Conservation (phyloP, 2,113 vertebrate species). For the Python bivittatus region DNA sequence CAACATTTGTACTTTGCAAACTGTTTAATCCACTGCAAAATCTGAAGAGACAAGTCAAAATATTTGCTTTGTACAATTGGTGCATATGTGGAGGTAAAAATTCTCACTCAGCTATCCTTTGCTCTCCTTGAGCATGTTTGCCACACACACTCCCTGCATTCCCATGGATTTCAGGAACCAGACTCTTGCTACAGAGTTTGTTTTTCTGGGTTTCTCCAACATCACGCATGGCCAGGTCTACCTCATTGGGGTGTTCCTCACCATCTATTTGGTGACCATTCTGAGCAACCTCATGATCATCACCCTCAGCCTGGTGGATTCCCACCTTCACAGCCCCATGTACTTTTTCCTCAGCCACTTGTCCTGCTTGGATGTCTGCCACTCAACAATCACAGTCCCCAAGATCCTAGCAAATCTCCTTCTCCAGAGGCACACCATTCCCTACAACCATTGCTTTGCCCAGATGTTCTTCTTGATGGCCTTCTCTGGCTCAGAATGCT, state of each 20-base stretch:
- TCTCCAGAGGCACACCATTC: neutral
- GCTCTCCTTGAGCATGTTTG: neutral
- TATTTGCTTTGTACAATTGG: neutral
- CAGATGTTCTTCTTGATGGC: neutral
- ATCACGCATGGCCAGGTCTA: neutral
- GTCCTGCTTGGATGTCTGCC: neutral
- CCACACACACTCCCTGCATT: neutral
- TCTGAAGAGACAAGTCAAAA: neutral
- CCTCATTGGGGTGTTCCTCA: conserved; percentile 44
- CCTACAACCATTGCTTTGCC: neutral
- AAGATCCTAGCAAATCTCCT: neutral
- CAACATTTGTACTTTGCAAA: neutral
- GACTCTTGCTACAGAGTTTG: conserved; percentile 37
- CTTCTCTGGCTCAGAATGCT: neutral
- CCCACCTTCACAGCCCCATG: conserved; percentile 48
- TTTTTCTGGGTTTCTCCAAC: conserved; percentile 44
- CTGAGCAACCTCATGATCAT: conserved; percentile 41
- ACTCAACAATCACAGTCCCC: neutral
- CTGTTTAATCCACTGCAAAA: neutral
- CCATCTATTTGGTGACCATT: conserved; percentile 37
- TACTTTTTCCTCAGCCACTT: conserved; percentile 30
- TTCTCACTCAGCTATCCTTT: neutral
- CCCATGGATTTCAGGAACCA: conserved; percentile 29
- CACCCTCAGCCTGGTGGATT: conserved; percentile 25
- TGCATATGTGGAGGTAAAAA: neutral